Conservation (phyloP, 1,140 invertebrate genomes). For the Papilio xuthus region DNA sequence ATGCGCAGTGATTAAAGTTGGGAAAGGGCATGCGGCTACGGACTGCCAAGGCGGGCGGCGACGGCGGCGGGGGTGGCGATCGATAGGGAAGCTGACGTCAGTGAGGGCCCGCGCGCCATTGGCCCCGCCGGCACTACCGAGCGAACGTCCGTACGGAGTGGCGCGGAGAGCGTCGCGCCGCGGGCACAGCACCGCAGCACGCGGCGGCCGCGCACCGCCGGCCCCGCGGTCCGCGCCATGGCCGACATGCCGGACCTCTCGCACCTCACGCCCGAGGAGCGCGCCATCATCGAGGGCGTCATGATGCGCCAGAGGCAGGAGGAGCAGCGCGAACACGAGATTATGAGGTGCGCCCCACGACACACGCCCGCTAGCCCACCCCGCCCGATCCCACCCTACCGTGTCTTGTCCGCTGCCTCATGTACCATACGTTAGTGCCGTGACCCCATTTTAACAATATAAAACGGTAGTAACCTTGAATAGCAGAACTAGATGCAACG, state of each 20-base stretch:
- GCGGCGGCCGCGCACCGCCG: slow-evolving; percentile 75
- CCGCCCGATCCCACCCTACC: slow-evolving; percentile 41
- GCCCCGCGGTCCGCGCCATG: slow-evolving; percentile 82
- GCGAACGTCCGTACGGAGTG: slow-evolving; percentile 74
- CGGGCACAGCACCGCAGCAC: slow-evolving; percentile 76
- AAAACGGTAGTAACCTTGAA: slow-evolving; percentile 6
- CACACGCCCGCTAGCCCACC: slow-evolving; percentile 47
- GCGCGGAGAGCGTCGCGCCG: slow-evolving; percentile 67
- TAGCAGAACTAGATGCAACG: not conserved
- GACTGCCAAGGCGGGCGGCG: slow-evolving; percentile 47
- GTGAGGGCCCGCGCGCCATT: slow-evolving; percentile 72
- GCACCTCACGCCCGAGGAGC: slow-evolving; percentile 98
- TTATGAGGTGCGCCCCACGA: slow-evolving; percentile 90
- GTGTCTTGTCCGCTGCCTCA: not conserved
- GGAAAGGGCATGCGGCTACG: slow-evolving; percentile 57
- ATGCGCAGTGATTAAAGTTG: slow-evolving; percentile 65
- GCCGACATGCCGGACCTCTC: slow-evolving; percentile 97
- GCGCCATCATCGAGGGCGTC: slow-evolving; percentile 98
- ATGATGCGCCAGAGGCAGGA: slow-evolving; percentile 98
- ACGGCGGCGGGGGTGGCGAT: slow-evolving; percentile 51
- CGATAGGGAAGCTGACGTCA: slow-evolving; percentile 77
- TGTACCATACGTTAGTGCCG: slow-evolving; percentile 42
- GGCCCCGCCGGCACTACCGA: slow-evolving; percentile 76
- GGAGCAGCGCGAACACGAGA: slow-evolving; percentile 96
- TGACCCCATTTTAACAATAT: slow-evolving; percentile 37